Base-by-base conservation (phyloP, 2,888 invertebrate genomes). In the Tethea ocularis region DNA sequence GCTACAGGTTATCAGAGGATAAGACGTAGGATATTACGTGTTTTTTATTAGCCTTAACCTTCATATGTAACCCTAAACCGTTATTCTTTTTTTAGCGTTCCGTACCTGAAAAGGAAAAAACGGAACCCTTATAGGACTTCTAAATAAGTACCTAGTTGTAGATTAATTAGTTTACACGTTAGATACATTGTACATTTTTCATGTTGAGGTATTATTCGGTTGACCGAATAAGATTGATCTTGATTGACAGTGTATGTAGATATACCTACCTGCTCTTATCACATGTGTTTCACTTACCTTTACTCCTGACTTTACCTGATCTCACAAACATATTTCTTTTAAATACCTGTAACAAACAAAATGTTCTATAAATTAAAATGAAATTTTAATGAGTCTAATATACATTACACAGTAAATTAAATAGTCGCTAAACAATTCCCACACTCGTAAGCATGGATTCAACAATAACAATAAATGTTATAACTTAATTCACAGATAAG, bases 331-430 rank as follows among this genome's bases (percentile, higher is more conserved):
- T n/a, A n/a, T n/a, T 36, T 36, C 1, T 15, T 2, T 6, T 38
- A n/a, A 5, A 6, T 68, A 68, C 66, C 71, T 71, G 67, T 13
- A 71, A 71, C 71, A 71, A 71, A 56, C 11, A 52, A 66, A 63
- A 57, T 6, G 0, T 22, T 52, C 3, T 22, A 54, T 54, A 1
- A 54, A 22, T 36, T 15, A 8, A 11, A 46, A 20, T 20, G 15
- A 10, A 10, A 2, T 46, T 38, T 15, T 38, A 15, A 15, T 5
- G 3, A n/a, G 36, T 11, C 2, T 13, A n/a, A n/a, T n/a, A n/a
- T n/a, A n/a, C 2, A 36, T 36, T 2, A 26, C 10, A 10, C 29
- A 8, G 7, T 29, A 10, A 29, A 33, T 33, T 33, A 13, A 33
- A 33, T 13, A 4, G 11, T 33, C 6, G 13, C 13, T 2, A 20